A percentile compares a stretch with the other conserved stretches of the same genome.
Conservation (phyloP, 2,888 invertebrate genomes). For the Augiades crinisus region DNA sequence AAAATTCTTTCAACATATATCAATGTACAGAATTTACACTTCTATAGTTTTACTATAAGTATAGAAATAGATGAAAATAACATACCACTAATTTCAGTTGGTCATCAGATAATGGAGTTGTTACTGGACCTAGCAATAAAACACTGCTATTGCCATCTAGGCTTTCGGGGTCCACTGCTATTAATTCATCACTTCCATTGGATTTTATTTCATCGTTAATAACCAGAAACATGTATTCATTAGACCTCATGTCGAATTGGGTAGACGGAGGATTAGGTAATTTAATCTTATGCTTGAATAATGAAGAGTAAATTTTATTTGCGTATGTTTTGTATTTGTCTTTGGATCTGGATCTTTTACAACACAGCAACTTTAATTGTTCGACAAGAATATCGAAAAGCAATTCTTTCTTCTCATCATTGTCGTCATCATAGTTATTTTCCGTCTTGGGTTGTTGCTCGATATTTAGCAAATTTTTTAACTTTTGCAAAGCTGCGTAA, state of each 20-base stretch:
- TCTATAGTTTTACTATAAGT: too few relatives aligned
- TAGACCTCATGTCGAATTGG: conserved; percentile 1
- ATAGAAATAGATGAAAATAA: background rate
- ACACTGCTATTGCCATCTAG: conserved; percentile 64
- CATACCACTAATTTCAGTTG: conserved; percentile 65
- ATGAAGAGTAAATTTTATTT: conserved; percentile 36
- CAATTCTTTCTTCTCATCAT: conserved; percentile 58
- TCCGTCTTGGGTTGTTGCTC: conserved; percentile 40
- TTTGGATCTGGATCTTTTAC: conserved; percentile 45
- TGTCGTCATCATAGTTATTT: conserved; percentile 38
- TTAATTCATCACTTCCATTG: conserved; percentile 55
- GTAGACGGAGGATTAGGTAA: conserved; percentile 4
- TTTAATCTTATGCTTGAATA: conserved; percentile 16
- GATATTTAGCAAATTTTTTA: conserved; percentile 55
- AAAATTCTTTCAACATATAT: too few relatives aligned
- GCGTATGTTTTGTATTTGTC: conserved; percentile 35
- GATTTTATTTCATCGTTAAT: conserved; percentile 68
- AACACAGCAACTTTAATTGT: conserved; percentile 66
- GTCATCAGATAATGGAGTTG: conserved; percentile 52
- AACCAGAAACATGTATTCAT: conserved; percentile 66
- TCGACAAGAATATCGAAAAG: conserved; percentile 65
- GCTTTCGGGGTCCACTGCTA: conserved; percentile 67
- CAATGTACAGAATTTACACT: too few relatives aligned
- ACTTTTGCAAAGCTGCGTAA: conserved; percentile 54
- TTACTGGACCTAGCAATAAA: conserved; percentile 66